These are phyloP conservation scores for Periophthalmus modestus DNA, from an alignment of 2,113 vertebrate species.

Conservation along the genomic window DNA sequence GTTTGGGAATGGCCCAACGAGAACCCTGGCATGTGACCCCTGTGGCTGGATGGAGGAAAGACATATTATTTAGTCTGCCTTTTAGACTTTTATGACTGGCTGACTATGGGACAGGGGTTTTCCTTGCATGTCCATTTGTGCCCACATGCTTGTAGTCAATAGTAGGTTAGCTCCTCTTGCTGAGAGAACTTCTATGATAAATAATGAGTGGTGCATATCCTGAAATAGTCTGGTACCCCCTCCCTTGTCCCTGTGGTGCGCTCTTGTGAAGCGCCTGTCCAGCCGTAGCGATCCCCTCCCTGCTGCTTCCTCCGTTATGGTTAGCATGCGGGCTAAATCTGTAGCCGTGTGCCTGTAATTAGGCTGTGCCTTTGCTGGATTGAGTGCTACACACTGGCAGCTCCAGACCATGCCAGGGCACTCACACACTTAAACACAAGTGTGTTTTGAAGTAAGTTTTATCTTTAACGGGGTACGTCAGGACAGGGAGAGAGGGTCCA, in stretches of 20 bases:
- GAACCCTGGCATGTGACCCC: neutral
- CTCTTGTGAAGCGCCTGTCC: constrained; percentile 78
- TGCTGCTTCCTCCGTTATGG: constrained; percentile 82
- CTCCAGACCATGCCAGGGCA: constrained; percentile 64
- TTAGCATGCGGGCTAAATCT: constrained; percentile 85
- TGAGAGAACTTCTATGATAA: constrained; percentile 78
- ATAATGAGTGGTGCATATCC: constrained; percentile 79
- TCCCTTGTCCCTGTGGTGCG: constrained; percentile 78
- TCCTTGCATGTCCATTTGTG: constrained; percentile 49
- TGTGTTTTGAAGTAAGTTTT: constrained; percentile 28
- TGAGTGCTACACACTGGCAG: constrained; percentile 79
- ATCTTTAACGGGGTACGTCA: constrained; percentile 52
- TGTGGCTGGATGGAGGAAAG: neutral
- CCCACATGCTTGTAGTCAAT: constrained; percentile 61
- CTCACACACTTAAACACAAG: constrained; percentile 50
- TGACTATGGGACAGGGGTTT: constrained; percentile 47
- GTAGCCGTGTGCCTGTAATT: constrained; percentile 83
- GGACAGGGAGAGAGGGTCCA: constrained; percentile 39
- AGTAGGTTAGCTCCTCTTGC: constrained; percentile 71
- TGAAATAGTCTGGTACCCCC: constrained; percentile 73
- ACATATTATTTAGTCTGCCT: constrained; percentile 8
- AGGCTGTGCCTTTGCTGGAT: constrained; percentile 73
- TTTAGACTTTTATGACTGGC: constrained; percentile 5
- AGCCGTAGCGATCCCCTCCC: constrained; percentile 79
- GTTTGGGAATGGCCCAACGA: neutral